These are phyloP conservation scores for Scolopax bukidnonensis DNA, from an alignment of 2,797 vertebrate genomes.

Conservation along the genomic window DNA sequence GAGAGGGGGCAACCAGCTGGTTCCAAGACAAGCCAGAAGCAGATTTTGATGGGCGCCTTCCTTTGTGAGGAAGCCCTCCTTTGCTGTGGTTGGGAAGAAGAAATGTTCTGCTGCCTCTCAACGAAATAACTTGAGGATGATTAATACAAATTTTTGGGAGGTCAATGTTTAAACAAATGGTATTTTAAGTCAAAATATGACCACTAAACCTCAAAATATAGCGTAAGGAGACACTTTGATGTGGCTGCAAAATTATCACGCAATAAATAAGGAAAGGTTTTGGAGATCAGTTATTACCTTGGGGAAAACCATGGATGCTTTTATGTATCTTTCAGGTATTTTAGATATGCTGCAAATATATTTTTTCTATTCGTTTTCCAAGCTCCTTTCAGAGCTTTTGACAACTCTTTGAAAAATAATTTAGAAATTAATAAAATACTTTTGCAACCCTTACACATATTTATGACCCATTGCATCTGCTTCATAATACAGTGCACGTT, in stretches of 20 bases:
- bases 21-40: neutral
- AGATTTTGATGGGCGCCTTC: accelerated
- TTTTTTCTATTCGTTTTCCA: neutral
- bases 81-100: neutral
- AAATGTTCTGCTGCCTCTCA: neutral
- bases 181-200: neutral
- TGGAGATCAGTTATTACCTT: neutral
- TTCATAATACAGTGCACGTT: neutral
- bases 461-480: neutral
- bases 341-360: neutral
- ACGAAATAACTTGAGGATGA: neutral
- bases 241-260: neutral
- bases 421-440: neutral
- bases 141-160: neutral
- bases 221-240: neutral
- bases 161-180: neutral
- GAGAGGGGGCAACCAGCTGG: neutral
- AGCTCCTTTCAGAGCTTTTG: neutral
- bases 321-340: neutral
- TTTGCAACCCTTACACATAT: neutral
- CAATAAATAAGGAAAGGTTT: neutral
- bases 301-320: neutral
- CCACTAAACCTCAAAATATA: neutral
- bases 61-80: neutral
- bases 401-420: neutral